phyloP scores from a whole-genome alignment of 2,888 invertebrate genomes.

The Trilocha varians region DNA sequence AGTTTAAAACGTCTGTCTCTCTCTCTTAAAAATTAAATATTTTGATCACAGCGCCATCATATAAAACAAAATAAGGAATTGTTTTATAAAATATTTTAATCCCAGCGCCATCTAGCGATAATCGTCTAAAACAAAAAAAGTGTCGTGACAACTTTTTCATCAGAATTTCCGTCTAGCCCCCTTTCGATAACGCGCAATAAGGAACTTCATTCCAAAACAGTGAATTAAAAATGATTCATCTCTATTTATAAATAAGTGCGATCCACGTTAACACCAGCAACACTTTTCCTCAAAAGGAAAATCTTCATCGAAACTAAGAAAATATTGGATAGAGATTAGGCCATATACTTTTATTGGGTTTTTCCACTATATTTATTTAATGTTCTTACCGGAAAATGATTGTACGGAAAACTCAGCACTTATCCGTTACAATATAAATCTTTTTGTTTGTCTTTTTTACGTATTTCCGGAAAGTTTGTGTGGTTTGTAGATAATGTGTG shows the following conservation, averaged over 20 bases:
- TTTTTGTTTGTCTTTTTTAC: conserved; percentile 58
- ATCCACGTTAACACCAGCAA: conserved; percentile 1
- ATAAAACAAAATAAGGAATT: too few species aligned
- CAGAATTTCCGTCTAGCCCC: too few species aligned
- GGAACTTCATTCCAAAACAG: too few species aligned
- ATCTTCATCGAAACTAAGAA: conserved; percentile 63
- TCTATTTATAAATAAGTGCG: background rate
- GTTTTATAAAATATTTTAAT: too few species aligned
- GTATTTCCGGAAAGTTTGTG: conserved; percentile 18
- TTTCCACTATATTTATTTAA: conserved; percentile 32
- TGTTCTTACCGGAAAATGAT: background rate
- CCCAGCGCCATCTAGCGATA: too few species aligned
- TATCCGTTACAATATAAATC: conserved; percentile 63
- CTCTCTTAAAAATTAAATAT: too few species aligned
- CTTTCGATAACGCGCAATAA: too few species aligned
- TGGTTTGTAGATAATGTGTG: background rate
- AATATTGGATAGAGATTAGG: conserved; percentile 72
- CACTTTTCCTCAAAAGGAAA: conserved; percentile 39
- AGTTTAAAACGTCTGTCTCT: too few species aligned
- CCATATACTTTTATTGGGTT: conserved; percentile 70
- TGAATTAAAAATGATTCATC: too few species aligned
- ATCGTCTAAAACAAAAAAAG: too few species aligned
- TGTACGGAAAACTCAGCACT: conserved; percentile 25
- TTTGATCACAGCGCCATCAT: too few species aligned
- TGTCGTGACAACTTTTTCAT: too few species aligned